Conservation (phyloP, 2,797 vertebrate species). For the Gouania willdenowi region DNA sequence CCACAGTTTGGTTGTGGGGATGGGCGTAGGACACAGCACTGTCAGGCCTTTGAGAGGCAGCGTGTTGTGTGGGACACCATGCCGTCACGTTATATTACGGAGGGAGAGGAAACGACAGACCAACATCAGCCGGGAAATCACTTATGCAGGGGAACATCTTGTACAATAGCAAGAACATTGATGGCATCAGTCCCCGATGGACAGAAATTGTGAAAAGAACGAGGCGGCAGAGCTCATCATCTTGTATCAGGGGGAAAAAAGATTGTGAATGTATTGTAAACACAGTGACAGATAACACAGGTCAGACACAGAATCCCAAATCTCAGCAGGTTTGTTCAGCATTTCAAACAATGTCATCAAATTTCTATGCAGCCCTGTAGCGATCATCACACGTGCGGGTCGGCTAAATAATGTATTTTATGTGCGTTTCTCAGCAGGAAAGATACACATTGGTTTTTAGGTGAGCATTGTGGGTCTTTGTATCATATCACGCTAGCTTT, state of each 20-base stretch:
- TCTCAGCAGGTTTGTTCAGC: slow-evolving; percentile 3
- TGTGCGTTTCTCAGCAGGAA: slow-evolving; percentile 20
- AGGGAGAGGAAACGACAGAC: slow-evolving; percentile 42
- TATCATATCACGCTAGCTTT: too few species aligned
- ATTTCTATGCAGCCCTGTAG: slow-evolving; percentile 14
- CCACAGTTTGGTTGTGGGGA: slow-evolving; percentile 42
- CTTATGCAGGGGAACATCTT: slow-evolving; percentile 50
- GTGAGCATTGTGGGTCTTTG: slow-evolving; percentile 18
- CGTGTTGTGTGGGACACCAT: slow-evolving; percentile 24
- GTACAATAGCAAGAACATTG: slow-evolving; percentile 27
- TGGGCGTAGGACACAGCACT: slow-evolving; percentile 27
- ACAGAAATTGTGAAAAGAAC: slow-evolving; percentile 28
- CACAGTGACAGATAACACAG: slow-evolving; percentile 24
- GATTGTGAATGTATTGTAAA: slow-evolving; percentile 30
- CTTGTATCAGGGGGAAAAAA: slow-evolving; percentile 21
- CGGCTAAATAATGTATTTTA: slow-evolving; percentile 14
- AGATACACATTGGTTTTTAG: slow-evolving; percentile 22
- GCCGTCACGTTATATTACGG: slow-evolving; percentile 27
- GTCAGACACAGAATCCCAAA: slow-evolving; percentile 18
- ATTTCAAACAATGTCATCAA: slow-evolving; percentile 7
- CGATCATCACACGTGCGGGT: slow-evolving; percentile 27
- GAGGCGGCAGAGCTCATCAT: slow-evolving; percentile 26
- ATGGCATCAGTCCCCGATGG: slow-evolving; percentile 27
- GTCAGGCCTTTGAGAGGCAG: slow-evolving; percentile 17
- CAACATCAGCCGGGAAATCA: slow-evolving; percentile 42